Conservation (phyloP, 2,888 invertebrate species). For the Oxytorus armatus region DNA sequence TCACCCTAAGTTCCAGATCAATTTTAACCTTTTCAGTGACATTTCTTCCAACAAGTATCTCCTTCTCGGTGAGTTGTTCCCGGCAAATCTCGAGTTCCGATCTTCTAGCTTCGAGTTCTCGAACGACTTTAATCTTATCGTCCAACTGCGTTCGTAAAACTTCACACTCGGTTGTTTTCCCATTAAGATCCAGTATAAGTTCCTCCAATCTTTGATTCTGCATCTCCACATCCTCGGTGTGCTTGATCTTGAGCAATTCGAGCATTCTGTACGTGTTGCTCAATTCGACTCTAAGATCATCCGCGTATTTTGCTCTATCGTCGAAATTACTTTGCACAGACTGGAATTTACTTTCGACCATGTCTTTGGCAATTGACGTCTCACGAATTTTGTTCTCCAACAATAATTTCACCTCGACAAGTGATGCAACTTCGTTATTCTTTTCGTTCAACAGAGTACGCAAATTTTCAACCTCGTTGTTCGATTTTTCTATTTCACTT, state of each 20-base stretch:
- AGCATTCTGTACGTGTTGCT: slow-evolving; percentile 85
- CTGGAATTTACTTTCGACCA: slow-evolving; percentile 70
- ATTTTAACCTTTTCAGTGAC: slow-evolving; percentile 79
- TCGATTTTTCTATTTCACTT: slow-evolving; percentile 84
- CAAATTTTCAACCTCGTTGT: slow-evolving; percentile 69
- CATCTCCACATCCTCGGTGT: slow-evolving; percentile 83
- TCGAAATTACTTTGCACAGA: slow-evolving; percentile 73
- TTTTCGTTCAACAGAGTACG: slow-evolving; percentile 77
- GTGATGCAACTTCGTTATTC: slow-evolving; percentile 83
- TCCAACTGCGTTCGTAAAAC: slow-evolving; percentile 81
- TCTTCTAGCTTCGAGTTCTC: slow-evolving; percentile 84
- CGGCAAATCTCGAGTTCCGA: slow-evolving; percentile 81
- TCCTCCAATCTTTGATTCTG: slow-evolving; percentile 83
- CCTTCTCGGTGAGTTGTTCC: slow-evolving; percentile 82
- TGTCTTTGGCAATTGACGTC: slow-evolving; percentile 60
- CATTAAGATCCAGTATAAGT: slow-evolving; percentile 83
- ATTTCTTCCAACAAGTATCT: slow-evolving; percentile 79
- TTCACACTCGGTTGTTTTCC: slow-evolving; percentile 84
- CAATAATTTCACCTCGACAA: slow-evolving; percentile 80
- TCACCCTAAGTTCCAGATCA: slow-evolving; percentile 80
- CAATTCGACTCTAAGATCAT: slow-evolving; percentile 76
- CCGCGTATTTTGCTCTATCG: slow-evolving; percentile 70
- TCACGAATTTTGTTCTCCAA: slow-evolving; percentile 81
- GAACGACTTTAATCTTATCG: slow-evolving; percentile 86
- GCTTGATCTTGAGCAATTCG: slow-evolving; percentile 82